Evolutionary conservation across 30 jellyfish, hydroid and myxozoan species (phyloP).

Genomic region (Cassiopea andromeda): DNA sequence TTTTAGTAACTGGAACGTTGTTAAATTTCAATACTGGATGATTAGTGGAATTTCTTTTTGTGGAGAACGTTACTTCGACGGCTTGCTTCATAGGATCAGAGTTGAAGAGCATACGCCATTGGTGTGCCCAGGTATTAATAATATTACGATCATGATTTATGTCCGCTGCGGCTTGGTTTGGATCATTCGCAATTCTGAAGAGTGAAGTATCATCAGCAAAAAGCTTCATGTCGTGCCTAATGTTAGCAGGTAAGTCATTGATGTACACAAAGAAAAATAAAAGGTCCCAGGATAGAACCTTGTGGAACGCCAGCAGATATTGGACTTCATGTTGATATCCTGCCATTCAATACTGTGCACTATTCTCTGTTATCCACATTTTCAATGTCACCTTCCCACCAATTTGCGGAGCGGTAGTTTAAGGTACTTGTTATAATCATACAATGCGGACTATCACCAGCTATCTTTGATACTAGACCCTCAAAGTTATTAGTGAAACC

Average conservation of each 20-base stretch:
- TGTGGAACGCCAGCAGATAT: not conserved
- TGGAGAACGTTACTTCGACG: not conserved
- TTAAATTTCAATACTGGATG: not conserved
- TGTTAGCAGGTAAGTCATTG: not conserved
- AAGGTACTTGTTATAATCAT: not conserved
- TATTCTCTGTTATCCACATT: not conserved
- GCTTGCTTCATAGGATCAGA: not conserved
- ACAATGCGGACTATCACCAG: constrained; percentile 2
- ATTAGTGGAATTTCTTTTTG: not conserved
- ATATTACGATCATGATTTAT: not conserved
- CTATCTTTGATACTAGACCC: not conserved
- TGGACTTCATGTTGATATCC: not conserved
- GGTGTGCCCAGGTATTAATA: not conserved
- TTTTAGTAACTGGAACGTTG: not conserved
- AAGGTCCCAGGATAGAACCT: not conserved
- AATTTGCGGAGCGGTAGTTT: not conserved
- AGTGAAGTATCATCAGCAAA: not conserved
- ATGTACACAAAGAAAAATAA: not conserved
- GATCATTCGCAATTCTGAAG: not conserved
- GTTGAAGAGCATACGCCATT: not conserved
- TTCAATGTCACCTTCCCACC: not conserved
- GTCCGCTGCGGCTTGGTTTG: not conserved
- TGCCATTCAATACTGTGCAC: not conserved
- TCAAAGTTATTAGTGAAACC: not conserved
- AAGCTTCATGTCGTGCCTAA: not conserved